A percentile compares a stretch with the other conserved stretches of the same genome.
These are phyloP conservation scores for Sturmia bella DNA, from an alignment of 2,888 invertebrate species.

Conservation along the genomic window DNA sequence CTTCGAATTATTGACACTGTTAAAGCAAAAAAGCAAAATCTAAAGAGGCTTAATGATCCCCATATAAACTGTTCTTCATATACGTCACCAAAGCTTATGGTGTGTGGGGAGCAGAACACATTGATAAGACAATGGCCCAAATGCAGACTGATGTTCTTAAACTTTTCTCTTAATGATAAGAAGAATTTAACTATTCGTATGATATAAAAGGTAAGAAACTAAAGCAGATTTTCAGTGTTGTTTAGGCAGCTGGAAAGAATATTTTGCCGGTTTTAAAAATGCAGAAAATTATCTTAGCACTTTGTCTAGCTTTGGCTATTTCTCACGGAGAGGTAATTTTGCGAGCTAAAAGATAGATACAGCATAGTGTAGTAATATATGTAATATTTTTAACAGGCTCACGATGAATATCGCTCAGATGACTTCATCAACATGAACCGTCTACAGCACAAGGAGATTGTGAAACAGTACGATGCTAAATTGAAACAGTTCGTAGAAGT, in stretches of 20 bases:
- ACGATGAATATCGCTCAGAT: not conserved
- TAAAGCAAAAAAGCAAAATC: no score
- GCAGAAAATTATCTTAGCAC: not conserved
- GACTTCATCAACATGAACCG: conserved; percentile 7
- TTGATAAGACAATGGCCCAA: not conserved
- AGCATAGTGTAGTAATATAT: not conserved
- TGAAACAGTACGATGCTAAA: conserved; percentile 49
- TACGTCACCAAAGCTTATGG: no score
- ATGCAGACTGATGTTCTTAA: no score
- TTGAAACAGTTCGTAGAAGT: conserved; percentile 37
- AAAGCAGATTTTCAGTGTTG: not conserved
- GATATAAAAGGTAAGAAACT: not conserved
- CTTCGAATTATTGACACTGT: no score
- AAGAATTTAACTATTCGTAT: not conserved
- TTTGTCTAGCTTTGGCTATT: not conserved
- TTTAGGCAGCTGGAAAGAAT: not conserved
- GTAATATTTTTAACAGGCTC: not conserved
- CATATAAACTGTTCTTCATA: no score
- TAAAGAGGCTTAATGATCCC: no score
- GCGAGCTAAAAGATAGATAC: no score
- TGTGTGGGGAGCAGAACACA: not conserved
- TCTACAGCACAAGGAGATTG: conserved; percentile 33
- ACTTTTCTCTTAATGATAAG: conserved; percentile 3
- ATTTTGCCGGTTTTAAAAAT: not conserved
- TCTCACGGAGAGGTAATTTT: conserved; percentile 7